Base-by-base conservation (phyloP, 2,113 vertebrate genomes). In the Cygnus buccinator region DNA sequence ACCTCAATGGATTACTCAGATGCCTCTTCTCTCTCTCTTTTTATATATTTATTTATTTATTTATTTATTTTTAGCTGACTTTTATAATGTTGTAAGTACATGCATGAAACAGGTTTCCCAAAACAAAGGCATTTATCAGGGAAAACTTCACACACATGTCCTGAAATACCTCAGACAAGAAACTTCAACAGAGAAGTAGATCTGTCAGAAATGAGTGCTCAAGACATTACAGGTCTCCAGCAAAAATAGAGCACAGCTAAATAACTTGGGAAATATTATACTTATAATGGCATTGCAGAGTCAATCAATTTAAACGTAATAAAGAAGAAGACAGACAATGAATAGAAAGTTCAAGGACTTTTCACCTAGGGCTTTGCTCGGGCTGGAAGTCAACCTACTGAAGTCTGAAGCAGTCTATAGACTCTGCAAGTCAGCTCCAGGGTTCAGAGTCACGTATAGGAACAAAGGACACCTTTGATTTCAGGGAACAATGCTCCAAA, bases 311-410 rank as follows among this genome's bases (percentile, higher is more conserved):
- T 93, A 96, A 96, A 93, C 3, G 50, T 79, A 96, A 96, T 94
- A 96, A 95, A 97, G 96, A 79, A 1, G 3, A 92, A 6, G 91
- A 80, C 77, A 91, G 96, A 94, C 95, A 89, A 94, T 89, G 86
- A 96, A 95, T 37, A 95, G 95, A 94, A 96, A 92, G 94, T 95
- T 95, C 93, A 94, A 94, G 92, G 96, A 94, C 95, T 94, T 95
- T 94, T 95, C 94, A 96, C 96, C 96, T 62, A 66, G 66, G 91
- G 86, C 83, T 96, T 72, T 92, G 77, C 88, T 89, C 35, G 0
- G 57, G 72, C 79, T 94, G 81, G 70, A 68, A 91, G 29, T 62
- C 89, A 91, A 66, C 52, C 75, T 80, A 67, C 78, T 23, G 48
- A 54, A 80, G 46, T 52, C 55, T 85, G 7, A 4, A 88, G 85